Percentiles rank a stretch among this genome's conserved stretches.
Evolutionary conservation across 1,140 invertebrate species (phyloP).

Genomic region (Drosophila cardini): DNA sequence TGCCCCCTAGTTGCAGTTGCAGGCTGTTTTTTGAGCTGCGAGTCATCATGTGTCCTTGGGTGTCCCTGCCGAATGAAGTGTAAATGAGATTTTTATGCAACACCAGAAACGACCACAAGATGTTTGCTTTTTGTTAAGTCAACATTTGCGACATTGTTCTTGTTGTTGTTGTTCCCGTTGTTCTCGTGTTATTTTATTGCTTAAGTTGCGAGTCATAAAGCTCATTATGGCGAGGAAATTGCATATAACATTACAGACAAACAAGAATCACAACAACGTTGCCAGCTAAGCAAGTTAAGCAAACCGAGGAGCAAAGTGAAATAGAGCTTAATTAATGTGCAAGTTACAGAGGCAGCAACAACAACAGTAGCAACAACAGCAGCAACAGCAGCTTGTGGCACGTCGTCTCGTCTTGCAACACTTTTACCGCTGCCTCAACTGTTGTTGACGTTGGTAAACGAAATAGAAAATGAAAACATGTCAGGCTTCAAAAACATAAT

Average conservation of each 20-base stretch:
- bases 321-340: constrained; percentile 60
- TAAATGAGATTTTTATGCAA: constrained; percentile 81
- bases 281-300: constrained; percentile 19
- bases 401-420: constrained; percentile 47
- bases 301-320: constrained; percentile 32
- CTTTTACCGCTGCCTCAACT: constrained; percentile 44
- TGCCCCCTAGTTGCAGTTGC: constrained; percentile 12
- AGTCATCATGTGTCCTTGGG: constrained; percentile 51
- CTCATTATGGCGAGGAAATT: constrained; percentile 75
- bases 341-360: constrained; percentile 7
- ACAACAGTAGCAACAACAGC: background rate
- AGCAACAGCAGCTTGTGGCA: constrained; percentile 22
- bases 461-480: constrained; percentile 61
- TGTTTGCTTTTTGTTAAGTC: constrained; percentile 60
- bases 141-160: constrained; percentile 30
- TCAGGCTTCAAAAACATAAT: constrained; percentile 60
- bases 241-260: constrained; percentile 61
- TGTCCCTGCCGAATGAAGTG: constrained; percentile 46
- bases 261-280: constrained; percentile 42
- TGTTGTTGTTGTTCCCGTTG: constrained; percentile 38
- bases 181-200: constrained; percentile 68
- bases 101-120: constrained; percentile 71
- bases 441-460: constrained; percentile 34
- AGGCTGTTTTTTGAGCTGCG: constrained; percentile 20
- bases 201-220: constrained; percentile 70